Evolutionary conservation across 2,797 vertebrate species (phyloP), one percentile per base, ranked within the genome.

Genomic region (Streptopelia turtur): DNA sequence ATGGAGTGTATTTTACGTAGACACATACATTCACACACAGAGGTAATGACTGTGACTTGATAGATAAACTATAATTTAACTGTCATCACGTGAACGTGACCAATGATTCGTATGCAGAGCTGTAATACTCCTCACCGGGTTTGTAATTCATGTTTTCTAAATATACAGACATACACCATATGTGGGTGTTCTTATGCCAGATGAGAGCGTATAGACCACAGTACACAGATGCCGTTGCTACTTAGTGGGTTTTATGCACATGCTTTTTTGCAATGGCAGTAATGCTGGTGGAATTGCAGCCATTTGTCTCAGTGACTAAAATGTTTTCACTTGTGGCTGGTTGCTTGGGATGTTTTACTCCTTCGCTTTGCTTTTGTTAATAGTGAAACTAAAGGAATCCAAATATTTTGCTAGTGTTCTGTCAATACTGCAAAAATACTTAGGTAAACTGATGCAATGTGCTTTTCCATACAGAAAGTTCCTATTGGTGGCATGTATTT

Each of bases 31-130:
- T n/a, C 65, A 9, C 69, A 17, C 52, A 20, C 27, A 4, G 8
- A 9, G 16, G 25, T 90, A 81, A 79, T 55, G 83, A 57, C 69
- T 75, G 52, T 52, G 81, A 37, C 4, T 39, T 81, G 69, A 79
- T 1, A 83, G 57, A 83, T 68, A 92, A 91, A 72, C 90, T 70
- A 6, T 50, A 83, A 92, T 94, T 90, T 65, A 84, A 13, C 90
- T 92, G 77, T 72, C 89, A 77, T 9, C 49, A n/a, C 10, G 1
- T 15, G 60, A 57, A 52, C 0, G 0, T 89, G 89, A 20, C 75
- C 81, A 31, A 5, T 28, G 56, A 41, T 85, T 92, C 1, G 0
- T 27, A n/a, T 35, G 49, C 52, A 82, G 59, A 76, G 6, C 56
- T 18, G 25, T 66, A 63, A 30, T 13, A 1, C 25, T 77, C 33